A percentile compares a stretch with the other conserved stretches of the same genome.
Conservation (phyloP, 2,113 vertebrate species). For the Shinisaurus crocodilurus region DNA sequence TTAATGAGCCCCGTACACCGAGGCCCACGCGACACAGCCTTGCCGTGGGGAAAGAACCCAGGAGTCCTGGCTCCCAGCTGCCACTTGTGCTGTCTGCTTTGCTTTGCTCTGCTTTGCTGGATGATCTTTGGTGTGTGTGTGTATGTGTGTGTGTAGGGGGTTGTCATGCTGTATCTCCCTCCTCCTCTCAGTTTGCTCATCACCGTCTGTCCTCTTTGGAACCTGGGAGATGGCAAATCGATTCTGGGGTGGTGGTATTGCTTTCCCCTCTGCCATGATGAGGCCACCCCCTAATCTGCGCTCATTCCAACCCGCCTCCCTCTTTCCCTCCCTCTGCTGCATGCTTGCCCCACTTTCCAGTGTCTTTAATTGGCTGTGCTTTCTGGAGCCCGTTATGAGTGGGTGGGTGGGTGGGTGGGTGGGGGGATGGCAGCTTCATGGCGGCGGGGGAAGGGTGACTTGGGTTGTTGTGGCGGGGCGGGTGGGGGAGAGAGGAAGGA, state of each 20-base stretch:
- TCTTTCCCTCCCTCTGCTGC: slow-evolving; percentile 45
- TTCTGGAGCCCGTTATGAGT: slow-evolving; percentile 50
- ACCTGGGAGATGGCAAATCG: background rate
- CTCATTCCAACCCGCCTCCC: slow-evolving; percentile 43
- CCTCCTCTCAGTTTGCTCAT: background rate
- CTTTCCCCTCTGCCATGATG: slow-evolving; percentile 40
- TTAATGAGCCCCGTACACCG: background rate
- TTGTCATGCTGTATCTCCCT: background rate
- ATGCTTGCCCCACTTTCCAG: slow-evolving; percentile 72
- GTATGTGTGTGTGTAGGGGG: too few species aligned
- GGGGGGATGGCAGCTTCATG: slow-evolving; percentile 53
- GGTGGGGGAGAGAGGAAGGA: background rate
- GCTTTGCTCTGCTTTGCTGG: too few species aligned
- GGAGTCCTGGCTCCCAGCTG: slow-evolving; percentile 39
- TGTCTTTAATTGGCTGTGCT: slow-evolving; percentile 67
- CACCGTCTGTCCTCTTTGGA: background rate
- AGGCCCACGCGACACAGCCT: background rate
- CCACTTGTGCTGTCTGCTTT: slow-evolving; percentile 25
- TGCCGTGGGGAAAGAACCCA: background rate
- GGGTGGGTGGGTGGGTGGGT: slow-evolving; percentile 43
- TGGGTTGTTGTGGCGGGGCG: background rate
- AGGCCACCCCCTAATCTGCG: slow-evolving; percentile 67
- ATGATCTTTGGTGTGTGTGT: background rate
- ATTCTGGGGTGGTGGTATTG: background rate
- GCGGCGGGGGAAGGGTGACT: slow-evolving; percentile 18